Conservation (phyloP, 1,140 invertebrate species). For the Eupristina koningsbergeri region DNA sequence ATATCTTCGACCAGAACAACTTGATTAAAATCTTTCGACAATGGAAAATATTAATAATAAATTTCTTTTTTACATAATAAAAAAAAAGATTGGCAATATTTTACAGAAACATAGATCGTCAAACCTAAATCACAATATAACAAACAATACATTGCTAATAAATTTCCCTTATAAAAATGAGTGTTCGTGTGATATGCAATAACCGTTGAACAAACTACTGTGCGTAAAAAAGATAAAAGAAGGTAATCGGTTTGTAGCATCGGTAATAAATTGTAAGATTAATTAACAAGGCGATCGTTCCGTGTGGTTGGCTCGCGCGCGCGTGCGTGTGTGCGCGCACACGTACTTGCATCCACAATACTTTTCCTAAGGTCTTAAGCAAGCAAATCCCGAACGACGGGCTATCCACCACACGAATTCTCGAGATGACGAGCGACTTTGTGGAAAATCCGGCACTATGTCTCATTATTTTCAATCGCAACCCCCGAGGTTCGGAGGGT, state of each 20-base stretch:
- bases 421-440: constrained; percentile 53
- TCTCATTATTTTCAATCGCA: constrained; percentile 72
- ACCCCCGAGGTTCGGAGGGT: neutral
- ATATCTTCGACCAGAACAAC: too few relatives aligned
- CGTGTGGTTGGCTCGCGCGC: neutral
- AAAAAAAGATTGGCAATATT: too few relatives aligned
- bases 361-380: neutral
- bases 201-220: neutral
- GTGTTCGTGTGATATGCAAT: neutral
- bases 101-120: too few relatives aligned
- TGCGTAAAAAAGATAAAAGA: neutral
- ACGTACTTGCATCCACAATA: neutral
- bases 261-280: constrained; percentile 48
- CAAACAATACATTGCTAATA: neutral
- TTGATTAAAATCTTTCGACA: too few relatives aligned
- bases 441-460: constrained; percentile 56
- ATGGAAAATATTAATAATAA: too few relatives aligned
- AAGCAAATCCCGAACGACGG: constrained; percentile 43
- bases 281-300: constrained; percentile 30
- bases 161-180: neutral
- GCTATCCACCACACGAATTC: constrained; percentile 18
- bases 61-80: too few relatives aligned
- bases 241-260: neutral
- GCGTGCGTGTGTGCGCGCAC: too few relatives aligned
- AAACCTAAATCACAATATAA: too few relatives aligned